Conservation (phyloP, 1,140 invertebrate species). For the Parapsyche elsis region DNA sequence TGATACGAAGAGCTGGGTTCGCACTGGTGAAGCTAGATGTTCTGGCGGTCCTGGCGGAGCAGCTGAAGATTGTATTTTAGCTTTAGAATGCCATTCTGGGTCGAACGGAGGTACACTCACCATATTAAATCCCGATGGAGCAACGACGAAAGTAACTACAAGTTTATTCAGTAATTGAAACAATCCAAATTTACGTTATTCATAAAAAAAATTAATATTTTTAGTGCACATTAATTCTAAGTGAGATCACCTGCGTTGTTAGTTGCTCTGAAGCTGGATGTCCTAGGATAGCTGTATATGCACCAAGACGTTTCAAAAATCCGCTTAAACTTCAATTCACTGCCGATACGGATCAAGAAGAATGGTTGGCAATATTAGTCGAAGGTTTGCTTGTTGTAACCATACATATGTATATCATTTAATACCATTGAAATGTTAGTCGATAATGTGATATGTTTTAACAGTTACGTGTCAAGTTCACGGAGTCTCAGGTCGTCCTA, state of each 20-base stretch:
- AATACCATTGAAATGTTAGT: background rate
- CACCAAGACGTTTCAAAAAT: slow-evolving; percentile 70
- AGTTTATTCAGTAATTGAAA: background rate
- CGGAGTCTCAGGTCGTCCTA: slow-evolving; percentile 74
- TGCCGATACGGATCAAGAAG: slow-evolving; percentile 84
- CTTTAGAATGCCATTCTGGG: slow-evolving; percentile 79
- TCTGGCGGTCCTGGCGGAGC: slow-evolving; percentile 70
- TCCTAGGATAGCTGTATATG: slow-evolving; percentile 78
- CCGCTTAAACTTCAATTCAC: slow-evolving; percentile 78
- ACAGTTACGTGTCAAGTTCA: slow-evolving; percentile 77
- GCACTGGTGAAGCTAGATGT: slow-evolving; percentile 79
- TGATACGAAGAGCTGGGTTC: slow-evolving; percentile 86
- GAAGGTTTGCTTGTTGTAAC: slow-evolving; percentile 57
- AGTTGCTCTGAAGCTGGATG: slow-evolving; percentile 81
- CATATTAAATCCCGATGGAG: slow-evolving; percentile 79
- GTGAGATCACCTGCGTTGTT: slow-evolving; percentile 79
- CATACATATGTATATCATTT: background rate
- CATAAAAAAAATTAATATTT: slow-evolving; percentile 50
- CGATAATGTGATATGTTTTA: slow-evolving; percentile 48
- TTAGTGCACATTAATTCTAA: slow-evolving; percentile 68
- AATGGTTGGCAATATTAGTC: slow-evolving; percentile 84
- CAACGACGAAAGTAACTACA: slow-evolving; percentile 74
- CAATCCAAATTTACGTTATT: slow-evolving; percentile 49
- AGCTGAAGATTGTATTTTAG: slow-evolving; percentile 81
- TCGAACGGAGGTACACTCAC: slow-evolving; percentile 80